phyloP scores from a whole-genome alignment of 2,797 vertebrate species.

The Anolis apletophallus region DNA sequence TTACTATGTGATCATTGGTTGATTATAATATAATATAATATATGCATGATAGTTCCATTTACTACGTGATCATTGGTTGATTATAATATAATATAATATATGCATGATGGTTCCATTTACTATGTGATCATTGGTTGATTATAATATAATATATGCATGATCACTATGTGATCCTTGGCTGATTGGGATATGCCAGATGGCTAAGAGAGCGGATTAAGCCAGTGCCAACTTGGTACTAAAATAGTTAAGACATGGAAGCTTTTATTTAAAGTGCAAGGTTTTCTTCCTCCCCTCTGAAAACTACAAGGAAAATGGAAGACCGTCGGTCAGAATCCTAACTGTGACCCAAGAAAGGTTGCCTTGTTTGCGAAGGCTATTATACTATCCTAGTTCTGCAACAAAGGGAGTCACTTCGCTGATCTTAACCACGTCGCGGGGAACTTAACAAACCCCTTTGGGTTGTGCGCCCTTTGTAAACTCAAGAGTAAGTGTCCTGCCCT shows the following conservation, averaged over 20 bases:
- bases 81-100: no score
- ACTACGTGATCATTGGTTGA: no score
- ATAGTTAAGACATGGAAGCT: not conserved
- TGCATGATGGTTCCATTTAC: no score
- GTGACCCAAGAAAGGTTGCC: not conserved
- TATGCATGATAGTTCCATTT: no score
- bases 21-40: no score
- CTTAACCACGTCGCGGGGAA: not conserved
- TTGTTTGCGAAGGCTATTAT: no score
- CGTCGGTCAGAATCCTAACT: no score
- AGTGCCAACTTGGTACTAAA: not conserved
- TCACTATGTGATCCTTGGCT: not conserved
- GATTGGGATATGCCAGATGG: not conserved
- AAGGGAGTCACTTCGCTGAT: not conserved
- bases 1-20: no score
- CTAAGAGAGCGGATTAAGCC: not conserved
- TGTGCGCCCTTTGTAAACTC: constrained; percentile 10
- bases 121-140: no score
- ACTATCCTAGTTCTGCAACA: not conserved
- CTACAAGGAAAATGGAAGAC: not conserved
- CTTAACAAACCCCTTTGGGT: not conserved
- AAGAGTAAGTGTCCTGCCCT: constrained; percentile 43
- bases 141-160: no score
- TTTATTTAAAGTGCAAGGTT: not conserved
- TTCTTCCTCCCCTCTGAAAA: not conserved